phyloP scores from a whole-genome alignment of 2,888 invertebrate species.

The Meganola albula region DNA sequence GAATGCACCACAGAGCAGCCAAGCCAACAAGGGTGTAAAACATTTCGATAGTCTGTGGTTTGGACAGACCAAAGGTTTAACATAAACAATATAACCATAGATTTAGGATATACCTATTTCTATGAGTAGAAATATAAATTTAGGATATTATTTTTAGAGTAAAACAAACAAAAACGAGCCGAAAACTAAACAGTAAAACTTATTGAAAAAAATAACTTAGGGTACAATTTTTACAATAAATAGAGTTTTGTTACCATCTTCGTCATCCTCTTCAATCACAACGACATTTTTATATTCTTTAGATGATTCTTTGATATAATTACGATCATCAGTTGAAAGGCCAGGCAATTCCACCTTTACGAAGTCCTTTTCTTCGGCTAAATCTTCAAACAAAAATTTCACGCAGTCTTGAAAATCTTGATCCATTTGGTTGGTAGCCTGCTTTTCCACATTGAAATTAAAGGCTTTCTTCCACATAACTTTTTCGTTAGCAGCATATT shows the following conservation, averaged over 20 bases:
- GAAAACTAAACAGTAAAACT: no score
- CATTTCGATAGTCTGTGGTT: no score
- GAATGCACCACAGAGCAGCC: no score
- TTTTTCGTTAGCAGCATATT: slow-evolving; percentile 39
- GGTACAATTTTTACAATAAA: slow-evolving; percentile 52
- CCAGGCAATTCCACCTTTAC: slow-evolving; percentile 52
- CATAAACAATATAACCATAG: no score
- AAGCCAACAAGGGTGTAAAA: no score
- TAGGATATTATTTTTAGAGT: no score
- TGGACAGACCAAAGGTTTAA: no score
- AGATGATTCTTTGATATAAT: slow-evolving; percentile 46
- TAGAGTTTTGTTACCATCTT: slow-evolving; percentile 41
- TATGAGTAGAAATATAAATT: no score
- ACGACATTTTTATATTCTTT: slow-evolving; percentile 40
- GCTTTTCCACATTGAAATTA: slow-evolving; percentile 32
- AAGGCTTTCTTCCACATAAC: slow-evolving; percentile 58
- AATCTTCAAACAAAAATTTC: slow-evolving; percentile 58
- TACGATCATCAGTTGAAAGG: slow-evolving; percentile 48
- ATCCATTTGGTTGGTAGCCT: slow-evolving; percentile 46
- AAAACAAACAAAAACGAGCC: no score
- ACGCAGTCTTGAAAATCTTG: slow-evolving; percentile 51
- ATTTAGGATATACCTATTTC: no score
- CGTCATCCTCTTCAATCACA: slow-evolving; percentile 44
- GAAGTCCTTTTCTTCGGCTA: slow-evolving; percentile 43
- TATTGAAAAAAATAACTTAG: no score